Evolutionary conservation across 2,888 invertebrate species (phyloP).

Genomic region (Oasisia sp.): DNA sequence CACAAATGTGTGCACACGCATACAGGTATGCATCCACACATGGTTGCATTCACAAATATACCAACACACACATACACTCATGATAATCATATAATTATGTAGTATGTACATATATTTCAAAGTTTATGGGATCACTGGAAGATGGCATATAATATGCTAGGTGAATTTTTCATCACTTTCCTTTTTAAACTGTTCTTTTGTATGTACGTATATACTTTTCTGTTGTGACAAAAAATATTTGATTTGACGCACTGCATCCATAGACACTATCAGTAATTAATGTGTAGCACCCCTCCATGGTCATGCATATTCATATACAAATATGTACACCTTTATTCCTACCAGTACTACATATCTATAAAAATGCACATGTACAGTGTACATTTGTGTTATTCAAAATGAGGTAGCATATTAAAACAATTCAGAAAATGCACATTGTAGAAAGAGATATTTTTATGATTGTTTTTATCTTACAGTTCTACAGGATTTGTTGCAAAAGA

Average conservation of each 20-base stretch:
- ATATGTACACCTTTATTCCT: not conserved
- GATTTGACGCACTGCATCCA: not conserved
- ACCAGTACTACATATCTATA: not conserved
- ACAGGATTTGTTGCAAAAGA: conserved; percentile 56
- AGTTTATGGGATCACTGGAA: no score
- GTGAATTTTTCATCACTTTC: no score
- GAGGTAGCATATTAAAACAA: not conserved
- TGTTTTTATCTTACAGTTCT: conserved; percentile 47
- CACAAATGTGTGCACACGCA: no score
- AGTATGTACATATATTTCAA: no score
- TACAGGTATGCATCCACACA: no score
- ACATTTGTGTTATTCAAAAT: not conserved
- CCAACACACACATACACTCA: no score
- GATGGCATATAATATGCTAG: no score
- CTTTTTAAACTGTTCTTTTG: no score
- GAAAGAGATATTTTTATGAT: not conserved
- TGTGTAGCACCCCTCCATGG: not conserved
- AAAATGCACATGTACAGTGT: not conserved
- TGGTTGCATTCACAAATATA: no score
- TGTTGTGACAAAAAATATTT: no score
- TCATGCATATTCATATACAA: not conserved
- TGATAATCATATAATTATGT: no score
- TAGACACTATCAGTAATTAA: not conserved
- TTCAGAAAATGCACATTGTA: not conserved
- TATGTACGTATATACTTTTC: no score